Evolutionary conservation across 2,888 invertebrate genomes (phyloP), one percentile per base, ranked within the genome.

Genomic region (Anagyrus pseudococci): DNA sequence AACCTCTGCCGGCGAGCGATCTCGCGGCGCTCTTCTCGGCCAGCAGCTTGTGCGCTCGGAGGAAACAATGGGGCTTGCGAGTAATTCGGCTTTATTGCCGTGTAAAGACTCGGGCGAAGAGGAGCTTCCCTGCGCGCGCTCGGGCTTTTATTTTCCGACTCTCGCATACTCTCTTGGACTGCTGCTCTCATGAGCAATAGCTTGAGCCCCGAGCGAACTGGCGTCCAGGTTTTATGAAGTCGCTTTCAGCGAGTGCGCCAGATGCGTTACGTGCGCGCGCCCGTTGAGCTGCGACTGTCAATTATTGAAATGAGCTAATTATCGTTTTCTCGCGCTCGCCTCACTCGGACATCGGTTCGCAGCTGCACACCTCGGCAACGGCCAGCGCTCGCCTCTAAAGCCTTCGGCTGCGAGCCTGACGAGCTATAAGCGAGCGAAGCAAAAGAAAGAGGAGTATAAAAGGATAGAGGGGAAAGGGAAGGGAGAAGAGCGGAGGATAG

Each of bases 261-360:
- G 78, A 78, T 78, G 77, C 72, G 75, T 73, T 75, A 73, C 74
- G 74, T 44, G 69, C 71, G 69, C 63, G 63, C 63, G 43, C 46
- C 19, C 20, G 46, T 4, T 17, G 46, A 20, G 46, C 26, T n/a
- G 17, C 46, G 73, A 69, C 76, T 78, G 77, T 80, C 78, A 79
- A 79, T 80, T 80, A 80, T 80, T 79, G 76, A 79, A 80, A 80
- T 78, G 76, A 79, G 79, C 78, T 77, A 79, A 80, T 79, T 79
- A 78, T 80, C 75, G 76, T 78, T 58, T 61, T 64, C 60, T 57
- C 58, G 60, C 55, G 59, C 48, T 49, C 29, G 43, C 33, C 17
- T n/a, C 41, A n/a, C 25, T n/a, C 50, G 48, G 13, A 37, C 64
- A 61, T 65, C 61, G 61, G 58, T 41, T 58, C 47, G 61, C 65